Conservation (phyloP, 2,888 invertebrate genomes). For the Synergus itoensis region DNA sequence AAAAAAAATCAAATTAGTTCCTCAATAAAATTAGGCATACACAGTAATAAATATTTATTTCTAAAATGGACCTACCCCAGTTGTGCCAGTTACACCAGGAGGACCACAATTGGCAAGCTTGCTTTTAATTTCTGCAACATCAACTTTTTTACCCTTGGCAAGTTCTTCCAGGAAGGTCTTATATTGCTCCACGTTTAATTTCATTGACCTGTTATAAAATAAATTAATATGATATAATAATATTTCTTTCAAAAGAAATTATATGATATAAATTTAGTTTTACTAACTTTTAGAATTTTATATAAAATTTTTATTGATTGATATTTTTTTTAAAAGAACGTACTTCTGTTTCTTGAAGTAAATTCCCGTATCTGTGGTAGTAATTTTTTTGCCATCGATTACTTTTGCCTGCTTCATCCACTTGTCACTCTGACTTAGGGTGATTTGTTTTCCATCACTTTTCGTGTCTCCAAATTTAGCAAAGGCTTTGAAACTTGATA, state of each 20-base stretch:
- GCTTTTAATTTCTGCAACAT: slow-evolving; percentile 87
- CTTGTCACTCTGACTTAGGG: slow-evolving; percentile 94
- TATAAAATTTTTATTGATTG: not conserved
- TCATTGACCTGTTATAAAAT: slow-evolving; percentile 79
- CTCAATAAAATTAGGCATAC: too few relatives aligned
- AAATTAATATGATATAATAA: not conserved
- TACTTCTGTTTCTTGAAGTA: slow-evolving; percentile 93
- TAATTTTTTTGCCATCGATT: slow-evolving; percentile 90
- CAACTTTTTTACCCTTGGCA: slow-evolving; percentile 90
- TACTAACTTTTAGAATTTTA: not conserved
- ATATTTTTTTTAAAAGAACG: slow-evolving; percentile 50
- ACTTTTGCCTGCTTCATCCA: slow-evolving; percentile 96
- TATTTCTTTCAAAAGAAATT: too few relatives aligned
- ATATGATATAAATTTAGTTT: slow-evolving; percentile 23
- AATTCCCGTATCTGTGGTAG: slow-evolving; percentile 94
- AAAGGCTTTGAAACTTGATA: slow-evolving; percentile 84
- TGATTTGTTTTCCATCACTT: slow-evolving; percentile 91
- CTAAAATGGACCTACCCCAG: slow-evolving; percentile 78
- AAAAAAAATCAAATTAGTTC: too few relatives aligned
- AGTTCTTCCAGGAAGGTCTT: slow-evolving; percentile 92
- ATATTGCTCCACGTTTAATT: slow-evolving; percentile 88
- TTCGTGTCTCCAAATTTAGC: slow-evolving; percentile 93
- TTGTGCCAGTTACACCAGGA: slow-evolving; percentile 84
- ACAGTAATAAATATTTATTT: too few relatives aligned
- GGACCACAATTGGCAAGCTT: slow-evolving; percentile 90